Evolutionary conservation across 2,797 vertebrate genomes (phyloP), one percentile per base, ranked within the genome.

Genomic region (Hippopotamyrus pictus): DNA sequence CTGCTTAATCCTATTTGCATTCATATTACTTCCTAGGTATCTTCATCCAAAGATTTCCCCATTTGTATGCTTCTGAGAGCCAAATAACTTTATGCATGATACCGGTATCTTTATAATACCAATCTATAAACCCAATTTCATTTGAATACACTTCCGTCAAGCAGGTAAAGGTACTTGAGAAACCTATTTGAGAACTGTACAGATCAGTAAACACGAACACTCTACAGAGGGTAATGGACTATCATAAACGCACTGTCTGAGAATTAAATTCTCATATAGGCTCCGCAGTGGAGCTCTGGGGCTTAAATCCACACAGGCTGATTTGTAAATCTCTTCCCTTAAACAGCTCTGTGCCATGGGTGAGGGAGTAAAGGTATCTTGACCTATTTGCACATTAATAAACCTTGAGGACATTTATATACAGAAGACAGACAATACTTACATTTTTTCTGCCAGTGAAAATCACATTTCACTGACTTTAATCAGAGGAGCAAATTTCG

Each of bases 71-170:
- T 96, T 97, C 96, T 95, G 97, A 97, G 96, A 96, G 95, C 95
- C 95, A 95, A 96, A 97, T 95, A 96, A 96, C 96, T 96, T 96
- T 95, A 96, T 96, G 97, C 97, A 96, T 96, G 95, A 97, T 97
- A 98, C 97, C 96, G 94, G 97, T 95, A 97, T 97, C 97, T 97
- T 95, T 96, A 97, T 97, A 97, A 97, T 97, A 98, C 97, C 97
- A 95, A 97, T 97, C 97, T 96, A 95, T 95, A 91, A 96, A 97
- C 96, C 96, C 96, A 97, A 97, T 97, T 97, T 97, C 96, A 96
- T 96, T 97, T 96, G 96, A 97, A 97, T 96, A 96, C 96, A 96
- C 95, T 97, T 95, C 93, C 93, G 94, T 95, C 95, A 94, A 95
- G 94, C 94, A 96, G 92, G 94, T 94, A 92, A 90, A 96, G 96